Evolutionary conservation across 2,888 invertebrate genomes (phyloP).

Genomic region (Agrochola lota): DNA sequence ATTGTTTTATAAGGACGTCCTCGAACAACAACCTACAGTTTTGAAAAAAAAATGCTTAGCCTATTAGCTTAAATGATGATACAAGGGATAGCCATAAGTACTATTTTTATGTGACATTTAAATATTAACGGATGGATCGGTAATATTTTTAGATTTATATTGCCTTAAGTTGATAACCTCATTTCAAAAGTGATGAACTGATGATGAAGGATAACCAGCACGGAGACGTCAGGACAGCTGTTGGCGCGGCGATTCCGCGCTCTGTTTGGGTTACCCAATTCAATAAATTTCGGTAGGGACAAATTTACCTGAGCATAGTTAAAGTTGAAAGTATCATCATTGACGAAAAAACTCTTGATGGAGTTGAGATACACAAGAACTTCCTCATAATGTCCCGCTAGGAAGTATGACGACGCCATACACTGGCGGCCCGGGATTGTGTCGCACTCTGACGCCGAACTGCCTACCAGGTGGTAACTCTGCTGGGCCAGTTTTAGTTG

Average conservation of each 20-base stretch:
- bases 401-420: conserved; percentile 99
- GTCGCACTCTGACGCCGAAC: conserved; percentile 99
- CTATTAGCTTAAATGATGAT: neutral
- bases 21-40: neutral
- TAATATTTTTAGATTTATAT: neutral
- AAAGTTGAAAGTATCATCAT: conserved; percentile 96
- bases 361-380: conserved; percentile 98
- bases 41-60: neutral
- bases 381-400: conserved; percentile 98
- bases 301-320: conserved; percentile 93
- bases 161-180: neutral
- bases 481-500: conserved; percentile 98
- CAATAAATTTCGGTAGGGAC: neutral
- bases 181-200: neutral
- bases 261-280: neutral
- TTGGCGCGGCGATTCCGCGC: neutral
- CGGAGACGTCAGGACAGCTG: neutral
- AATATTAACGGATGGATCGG: neutral
- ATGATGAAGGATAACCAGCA: neutral
- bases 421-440: conserved; percentile 99
- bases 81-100: neutral
- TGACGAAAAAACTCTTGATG: conserved; percentile 98
- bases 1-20: neutral
- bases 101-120: neutral
- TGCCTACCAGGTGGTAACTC: conserved; percentile 98